Base-by-base conservation (phyloP, 2,113 vertebrate species). In the Corythaixoides concolor region DNA sequence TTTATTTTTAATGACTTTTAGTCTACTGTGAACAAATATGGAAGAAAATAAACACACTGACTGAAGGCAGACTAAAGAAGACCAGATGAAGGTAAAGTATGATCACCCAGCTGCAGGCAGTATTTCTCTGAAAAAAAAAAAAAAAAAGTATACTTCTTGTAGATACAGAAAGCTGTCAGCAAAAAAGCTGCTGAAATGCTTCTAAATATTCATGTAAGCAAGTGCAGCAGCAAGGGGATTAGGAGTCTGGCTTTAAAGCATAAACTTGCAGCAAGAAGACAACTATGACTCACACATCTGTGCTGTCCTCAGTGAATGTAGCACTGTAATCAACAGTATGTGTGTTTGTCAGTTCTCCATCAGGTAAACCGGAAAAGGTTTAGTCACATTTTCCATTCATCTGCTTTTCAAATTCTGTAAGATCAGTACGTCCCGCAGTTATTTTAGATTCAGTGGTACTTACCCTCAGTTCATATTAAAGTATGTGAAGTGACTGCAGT, bases 271-370 rank as follows among this genome's bases (percentile, higher is more conserved):
- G 18, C 39, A 60, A 50, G 59, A 59, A 77, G 70, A 41, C 24
- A 41, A 53, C 62, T 87, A 64, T 93, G 74, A 96, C 70, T 96
- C 77, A 81, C n/a, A 94, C 27, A 43, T 63, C 39, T 91, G 45
- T 79, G 33, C 15, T 76, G 58, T 75, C 52, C 56, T 75, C 64
- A 64, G n/a, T 49, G 21, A 56, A 72, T 87, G 93, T 82, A 91
- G 15, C 35, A 37, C 53, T 53, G 19, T 76, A 93, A 85, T 75
- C 81, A 94, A 60, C 30, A 67, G 52, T n/a, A 66, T 32, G 39
- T 35, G 62, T 8, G 16, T 63, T 89, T 49, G 13, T 18, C 7
- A 13, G 6, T 81, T 87, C 82, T 82, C 85, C 45, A 47, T 62
- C 82, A 93, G 33, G 53, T 79, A 89, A 82, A 72, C 11, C 21